Base-by-base conservation (phyloP, 2,888 invertebrate species). In the Zelleria hepariella region DNA sequence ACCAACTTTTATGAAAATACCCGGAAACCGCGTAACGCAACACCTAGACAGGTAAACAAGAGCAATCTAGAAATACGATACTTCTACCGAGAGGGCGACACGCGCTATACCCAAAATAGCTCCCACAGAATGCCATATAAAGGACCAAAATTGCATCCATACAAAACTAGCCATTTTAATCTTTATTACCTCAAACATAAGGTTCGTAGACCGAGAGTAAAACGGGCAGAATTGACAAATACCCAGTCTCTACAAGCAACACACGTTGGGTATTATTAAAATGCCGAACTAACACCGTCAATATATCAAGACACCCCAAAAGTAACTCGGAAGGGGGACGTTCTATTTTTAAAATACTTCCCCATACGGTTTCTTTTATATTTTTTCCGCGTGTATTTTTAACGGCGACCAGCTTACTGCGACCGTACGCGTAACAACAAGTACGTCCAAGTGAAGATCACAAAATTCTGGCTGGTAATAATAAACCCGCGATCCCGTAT, bases 281-380 rank as follows among this genome's bases (percentile, higher is more conserved):
- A 86, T 86, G 15, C 87, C 86, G 75, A 77, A 80, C 81, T 85
- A 86, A 88, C 86, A 75, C 83, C 78, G 68, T 74, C 75, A 78
- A 87, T 87, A 87, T 80, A 87, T 87, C 87, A 87, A 82, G 75
- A 77, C 73, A 77, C 78, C 60, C 75, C 79, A 80, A 82, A 84
- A 84, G 82, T 80, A 68, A 64, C 57, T 72, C 75, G 73, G 75
- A 78, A 82, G 82, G 82, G 32, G 85, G 82, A 80, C 60, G 67
- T 74, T 74, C 87, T 88, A 87, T 87, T 87, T 88, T 86, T 80
- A 84, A 85, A 82, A 83, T 80, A 80, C 84, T 84, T 86, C 86
- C 85, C 86, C 75, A 71, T 74, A 57, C 55, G 7, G 26, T 78
- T 81, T 77, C 82, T 84, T 86, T 86, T 86, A 84, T 82, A 82